These are phyloP conservation scores for Macrotrachela quadricornifera DNA, from an alignment of 1,140 invertebrate genomes.

Conservation along the genomic window DNA sequence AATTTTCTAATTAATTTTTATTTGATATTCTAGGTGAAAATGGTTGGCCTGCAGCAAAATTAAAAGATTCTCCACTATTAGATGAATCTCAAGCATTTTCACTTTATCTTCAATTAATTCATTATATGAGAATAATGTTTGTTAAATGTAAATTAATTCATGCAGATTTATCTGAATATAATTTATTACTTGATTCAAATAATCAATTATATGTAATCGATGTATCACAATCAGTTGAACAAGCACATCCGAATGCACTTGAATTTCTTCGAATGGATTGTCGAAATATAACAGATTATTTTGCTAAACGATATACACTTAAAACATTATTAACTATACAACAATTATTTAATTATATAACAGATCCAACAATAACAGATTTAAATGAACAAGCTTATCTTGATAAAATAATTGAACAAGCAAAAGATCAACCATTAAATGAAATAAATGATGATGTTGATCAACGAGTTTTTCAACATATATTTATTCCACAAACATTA, in stretches of 20 bases:
- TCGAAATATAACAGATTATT: constrained; percentile 76
- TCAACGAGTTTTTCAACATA: constrained; percentile 66
- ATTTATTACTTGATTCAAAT: constrained; percentile 44
- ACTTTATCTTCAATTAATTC: constrained; percentile 67
- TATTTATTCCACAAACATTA: constrained; percentile 79
- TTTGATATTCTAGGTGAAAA: constrained; percentile 51
- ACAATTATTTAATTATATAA: constrained; percentile 83
- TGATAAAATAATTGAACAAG: constrained; percentile 24
- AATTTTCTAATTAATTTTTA: too few species aligned
- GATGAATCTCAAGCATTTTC: constrained; percentile 32
- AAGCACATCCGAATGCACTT: constrained; percentile 80
- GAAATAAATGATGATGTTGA: constrained; percentile 29
- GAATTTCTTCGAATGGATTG: constrained; percentile 85
- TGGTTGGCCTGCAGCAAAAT: constrained; percentile 19
- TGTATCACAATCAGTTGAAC: constrained; percentile 91
- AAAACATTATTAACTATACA: constrained; percentile 55
- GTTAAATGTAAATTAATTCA: constrained; percentile 79
- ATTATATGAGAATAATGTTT: constrained; percentile 74
- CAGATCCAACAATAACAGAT: constrained; percentile 58
- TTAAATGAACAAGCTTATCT: constrained; percentile 49
- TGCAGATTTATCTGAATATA: constrained; percentile 90
- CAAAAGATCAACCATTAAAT: constrained; percentile 19
- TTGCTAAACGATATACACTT: constrained; percentile 60
- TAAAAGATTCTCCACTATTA: constrained; percentile 35
- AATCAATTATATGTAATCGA: constrained; percentile 73